phyloP scores from a whole-genome alignment of 1,140 invertebrate genomes.

The Oncopodura yosiiana region DNA sequence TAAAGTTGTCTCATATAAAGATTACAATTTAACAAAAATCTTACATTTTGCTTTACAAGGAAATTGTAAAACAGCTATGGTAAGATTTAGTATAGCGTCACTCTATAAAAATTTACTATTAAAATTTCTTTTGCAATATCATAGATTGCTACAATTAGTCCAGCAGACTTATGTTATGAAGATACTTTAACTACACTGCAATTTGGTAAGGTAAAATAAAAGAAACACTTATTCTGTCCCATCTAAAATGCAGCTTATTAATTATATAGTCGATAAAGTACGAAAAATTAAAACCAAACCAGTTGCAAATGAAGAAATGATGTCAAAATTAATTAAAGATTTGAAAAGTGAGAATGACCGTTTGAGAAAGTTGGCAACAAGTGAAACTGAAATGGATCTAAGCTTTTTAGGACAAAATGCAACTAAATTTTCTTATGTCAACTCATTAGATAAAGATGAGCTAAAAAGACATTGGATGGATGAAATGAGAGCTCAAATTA shows the following conservation, averaged over 20 bases:
- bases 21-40: conserved; percentile 54
- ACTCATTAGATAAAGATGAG: conserved; percentile 35
- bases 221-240: too few species aligned
- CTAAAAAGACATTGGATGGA: conserved; percentile 41
- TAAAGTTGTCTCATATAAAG: too few species aligned
- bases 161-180: conserved; percentile 56
- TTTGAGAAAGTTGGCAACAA: conserved; percentile 43
- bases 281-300: conserved; percentile 52
- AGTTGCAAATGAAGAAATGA: conserved; percentile 50
- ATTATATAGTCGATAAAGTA: conserved; percentile 46
- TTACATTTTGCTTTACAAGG: conserved; percentile 56
- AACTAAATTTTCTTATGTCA: too few species aligned
- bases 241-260: too few species aligned
- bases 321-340: conserved; percentile 49
- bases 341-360: conserved; percentile 53
- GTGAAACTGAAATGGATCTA: conserved; percentile 37
- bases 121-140: conserved; percentile 27
- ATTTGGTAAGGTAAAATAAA: conserved; percentile 43
- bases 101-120: not conserved
- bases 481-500: conserved; percentile 47
- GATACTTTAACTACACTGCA: conserved; percentile 52
- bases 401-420: too few species aligned
- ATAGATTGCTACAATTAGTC: conserved; percentile 55
- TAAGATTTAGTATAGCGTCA: conserved; percentile 37
- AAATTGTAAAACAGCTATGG: conserved; percentile 58